Evolutionary conservation across 2,888 invertebrate species (phyloP).

Genomic region (Idaea straminata): DNA sequence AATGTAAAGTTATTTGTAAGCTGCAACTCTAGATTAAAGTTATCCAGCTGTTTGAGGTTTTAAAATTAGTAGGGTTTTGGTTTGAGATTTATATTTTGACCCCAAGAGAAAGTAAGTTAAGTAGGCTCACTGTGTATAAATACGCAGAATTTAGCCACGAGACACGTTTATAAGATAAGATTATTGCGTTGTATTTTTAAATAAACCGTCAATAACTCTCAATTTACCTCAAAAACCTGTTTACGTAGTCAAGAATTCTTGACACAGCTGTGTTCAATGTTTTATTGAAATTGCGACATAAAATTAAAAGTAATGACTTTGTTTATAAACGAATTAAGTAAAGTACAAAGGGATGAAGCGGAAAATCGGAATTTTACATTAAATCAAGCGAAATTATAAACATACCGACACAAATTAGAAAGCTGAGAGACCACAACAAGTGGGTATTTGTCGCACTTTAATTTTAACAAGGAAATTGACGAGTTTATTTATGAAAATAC

Average conservation of each 20-base stretch:
- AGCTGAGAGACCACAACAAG: constrained; percentile 3
- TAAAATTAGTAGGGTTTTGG: too few species aligned
- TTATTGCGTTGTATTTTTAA: not conserved
- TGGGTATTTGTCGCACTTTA: constrained; percentile 6
- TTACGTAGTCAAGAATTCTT: not conserved
- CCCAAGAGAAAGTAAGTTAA: too few species aligned
- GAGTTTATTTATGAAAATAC: constrained; percentile 9
- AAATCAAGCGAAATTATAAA: constrained; percentile 36
- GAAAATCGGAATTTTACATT: constrained; percentile 33
- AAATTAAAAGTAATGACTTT: not conserved
- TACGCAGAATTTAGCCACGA: not conserved
- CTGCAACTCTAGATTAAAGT: too few species aligned
- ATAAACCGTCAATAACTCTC: not conserved
- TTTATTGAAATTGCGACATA: not conserved
- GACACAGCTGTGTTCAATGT: not conserved
- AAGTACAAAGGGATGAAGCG: not conserved
- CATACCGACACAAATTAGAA: constrained; percentile 30
- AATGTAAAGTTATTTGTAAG: too few species aligned
- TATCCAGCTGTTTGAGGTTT: too few species aligned
- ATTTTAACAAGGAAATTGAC: constrained; percentile 4
- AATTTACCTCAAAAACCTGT: not conserved
- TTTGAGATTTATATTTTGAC: too few species aligned
- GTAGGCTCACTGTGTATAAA: too few species aligned
- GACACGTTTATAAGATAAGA: constrained; percentile 4
- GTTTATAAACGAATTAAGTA: not conserved